These are phyloP conservation scores for Trissolcus brochymenae DNA, from an alignment of 2,888 invertebrate species.

Conservation along the genomic window DNA sequence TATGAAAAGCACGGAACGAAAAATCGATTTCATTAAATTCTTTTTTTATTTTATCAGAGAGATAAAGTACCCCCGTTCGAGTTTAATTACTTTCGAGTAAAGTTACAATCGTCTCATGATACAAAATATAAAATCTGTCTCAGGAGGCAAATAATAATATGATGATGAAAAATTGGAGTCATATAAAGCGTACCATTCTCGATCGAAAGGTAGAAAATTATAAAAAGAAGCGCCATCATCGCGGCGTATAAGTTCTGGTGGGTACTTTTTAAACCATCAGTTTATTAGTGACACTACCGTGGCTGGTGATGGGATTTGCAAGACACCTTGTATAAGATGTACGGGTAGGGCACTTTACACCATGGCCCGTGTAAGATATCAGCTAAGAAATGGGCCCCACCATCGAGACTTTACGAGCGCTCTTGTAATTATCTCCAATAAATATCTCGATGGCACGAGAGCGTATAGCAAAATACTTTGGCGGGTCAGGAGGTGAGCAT, in stretches of 20 bases:
- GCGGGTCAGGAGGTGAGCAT: slow-evolving; percentile 71
- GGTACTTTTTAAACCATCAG: slow-evolving; percentile 16
- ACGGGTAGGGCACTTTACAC: slow-evolving; percentile 59
- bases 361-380: slow-evolving; percentile 72
- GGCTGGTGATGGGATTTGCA: slow-evolving; percentile 30
- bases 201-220: slow-evolving; percentile 6
- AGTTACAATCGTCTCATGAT: no score
- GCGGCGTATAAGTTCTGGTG: slow-evolving; percentile 3
- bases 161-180: no score
- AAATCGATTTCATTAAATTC: no score
- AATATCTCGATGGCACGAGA: slow-evolving; percentile 76
- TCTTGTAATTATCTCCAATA: slow-evolving; percentile 77
- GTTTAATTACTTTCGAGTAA: no score
- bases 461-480: slow-evolving; percentile 73
- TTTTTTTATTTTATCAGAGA: no score
- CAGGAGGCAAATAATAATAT: no score
- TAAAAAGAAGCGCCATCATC: slow-evolving; percentile 18
- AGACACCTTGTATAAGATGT: slow-evolving; percentile 65
- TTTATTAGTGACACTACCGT: slow-evolving; percentile 47
- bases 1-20: no score
- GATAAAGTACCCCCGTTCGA: no score
- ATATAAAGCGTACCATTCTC: no score
- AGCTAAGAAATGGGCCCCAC: slow-evolving; percentile 70
- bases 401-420: slow-evolving; percentile 74
- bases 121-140: no score